Base-by-base conservation (phyloP, 2,797 vertebrate species). In the Malurus leucopterus region DNA sequence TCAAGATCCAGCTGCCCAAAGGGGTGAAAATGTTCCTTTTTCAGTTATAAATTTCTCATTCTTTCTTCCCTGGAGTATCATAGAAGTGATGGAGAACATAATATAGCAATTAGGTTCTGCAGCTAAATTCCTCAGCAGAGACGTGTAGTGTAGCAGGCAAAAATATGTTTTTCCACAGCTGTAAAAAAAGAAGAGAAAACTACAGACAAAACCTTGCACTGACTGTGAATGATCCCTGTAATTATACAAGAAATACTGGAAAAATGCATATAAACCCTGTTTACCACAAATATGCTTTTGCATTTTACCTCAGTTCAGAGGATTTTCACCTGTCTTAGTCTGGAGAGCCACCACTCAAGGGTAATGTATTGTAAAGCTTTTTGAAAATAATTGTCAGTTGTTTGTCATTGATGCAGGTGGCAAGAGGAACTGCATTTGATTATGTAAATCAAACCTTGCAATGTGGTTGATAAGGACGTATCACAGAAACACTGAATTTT, bases 351-450 rank as follows among this genome's bases (percentile, higher is more conserved):
- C 4, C 41, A 51, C 30, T 86, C 64, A 30, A 80, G 47, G 27
- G 43, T 63, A 49, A 65, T 61, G 19, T 41, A 27, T 67, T 91
- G 68, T 46, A 55, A 54, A 89, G 26, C 16, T 57, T 38, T 83
- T 64, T 32, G 23, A 69, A 88, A 78, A 32, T 36, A 59, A 54
- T 46, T 58, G 15, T 54, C 40, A 41, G 19, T 51, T 67, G 13
- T 76, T 88, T 84, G 15, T 41, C 30, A 40, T 12, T 89, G 84
- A 68, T 86, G 36, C 63, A 93, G 59, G 9, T 94, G 38, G 71
- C 70, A 93, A 58, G 73, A 93, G 77, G 54, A 91, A 87, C 93
- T 93, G 68, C 5, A 55, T 92, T 89, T 91, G 90, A 87, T 93
- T 88, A 77, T n/a, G 29, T 79, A 94, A 92, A 93, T 89, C 21